Evolutionary conservation across 2,888 invertebrate genomes (phyloP).

Genomic region (Tenthredo notha): DNA sequence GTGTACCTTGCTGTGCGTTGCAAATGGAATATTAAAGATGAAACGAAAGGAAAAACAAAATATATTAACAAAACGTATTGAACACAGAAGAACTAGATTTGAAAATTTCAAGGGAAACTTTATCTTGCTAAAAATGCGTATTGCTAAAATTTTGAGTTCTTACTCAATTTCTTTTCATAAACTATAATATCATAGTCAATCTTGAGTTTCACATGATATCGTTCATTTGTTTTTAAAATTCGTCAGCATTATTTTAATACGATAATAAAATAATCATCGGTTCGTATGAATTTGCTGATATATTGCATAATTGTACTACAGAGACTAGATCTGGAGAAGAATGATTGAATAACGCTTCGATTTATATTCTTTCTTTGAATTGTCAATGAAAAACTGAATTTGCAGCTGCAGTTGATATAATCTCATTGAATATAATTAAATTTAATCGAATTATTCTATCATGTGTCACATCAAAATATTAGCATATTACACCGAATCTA

Average conservation of each 20-base stretch:
- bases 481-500: slow-evolving; percentile 61
- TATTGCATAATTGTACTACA: neutral
- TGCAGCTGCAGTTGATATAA: neutral
- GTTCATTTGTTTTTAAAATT: neutral
- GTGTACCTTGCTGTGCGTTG: neutral
- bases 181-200: slow-evolving; percentile 36
- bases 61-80: neutral
- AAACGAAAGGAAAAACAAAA: neutral
- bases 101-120: neutral
- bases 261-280: neutral
- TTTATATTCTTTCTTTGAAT: neutral
- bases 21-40: neutral
- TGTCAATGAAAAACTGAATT: neutral
- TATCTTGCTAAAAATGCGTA: neutral
- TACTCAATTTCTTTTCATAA: neutral
- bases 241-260: slow-evolving; percentile 4
- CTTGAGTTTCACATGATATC: neutral
- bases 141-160: slow-evolving; percentile 28
- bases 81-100: slow-evolving; percentile 15
- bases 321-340: slow-evolving; percentile 15
- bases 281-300: neutral
- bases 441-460: slow-evolving; percentile 39
- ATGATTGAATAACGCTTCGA: slow-evolving; percentile 9
- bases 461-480: slow-evolving; percentile 52
- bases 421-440: neutral